Evolutionary conservation across 2,113 vertebrate species (phyloP), one percentile per base, ranked within the genome.

Genomic region (Symphodus melops): DNA sequence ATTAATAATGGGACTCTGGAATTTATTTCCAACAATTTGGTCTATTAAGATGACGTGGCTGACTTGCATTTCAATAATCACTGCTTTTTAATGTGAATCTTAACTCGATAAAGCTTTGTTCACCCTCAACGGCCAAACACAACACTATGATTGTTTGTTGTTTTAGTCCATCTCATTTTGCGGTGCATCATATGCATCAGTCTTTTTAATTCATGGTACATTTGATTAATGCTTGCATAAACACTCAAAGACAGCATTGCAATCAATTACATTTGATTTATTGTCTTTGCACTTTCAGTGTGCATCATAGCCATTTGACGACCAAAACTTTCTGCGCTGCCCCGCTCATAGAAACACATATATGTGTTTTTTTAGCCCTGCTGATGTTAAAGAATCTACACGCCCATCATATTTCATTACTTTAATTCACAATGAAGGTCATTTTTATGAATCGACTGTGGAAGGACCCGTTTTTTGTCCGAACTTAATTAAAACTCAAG

Each of bases 221-320:
- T 77, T 64, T 92, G 90, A 92, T 89, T 88, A 88, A 92, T 90
- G 89, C 44, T 42, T 25, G 64, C 39, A 74, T 82, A 86, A 92
- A 88, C 88, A 82, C 62, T 78, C 73, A 51, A 48, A 71, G 88
- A 89, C 90, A 86, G 76, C 61, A 64, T 51, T 81, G 85, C 84
- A 86, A 90, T 93, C 89, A 91, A 83, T 91, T 92, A 84, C 69
- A 54, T 83, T 91, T 91, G 86, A 90, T 92, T 90, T 86, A 88
- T 88, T 85, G 85, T 87, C 83, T 88, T 83, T 83, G 65, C 75
- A 75, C 56, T 36, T 74, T 76, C 58, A 28, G 63, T 65, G 39
- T 75, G 76, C 28, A 48, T 68, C 67, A 68, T 77, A 72, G 67
- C 65, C 51, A 52, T 49, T 54, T 73, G 82, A 82, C 71, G 72